phyloP scores from a whole-genome alignment of 1,140 invertebrate species.

The Bombus confusus region DNA sequence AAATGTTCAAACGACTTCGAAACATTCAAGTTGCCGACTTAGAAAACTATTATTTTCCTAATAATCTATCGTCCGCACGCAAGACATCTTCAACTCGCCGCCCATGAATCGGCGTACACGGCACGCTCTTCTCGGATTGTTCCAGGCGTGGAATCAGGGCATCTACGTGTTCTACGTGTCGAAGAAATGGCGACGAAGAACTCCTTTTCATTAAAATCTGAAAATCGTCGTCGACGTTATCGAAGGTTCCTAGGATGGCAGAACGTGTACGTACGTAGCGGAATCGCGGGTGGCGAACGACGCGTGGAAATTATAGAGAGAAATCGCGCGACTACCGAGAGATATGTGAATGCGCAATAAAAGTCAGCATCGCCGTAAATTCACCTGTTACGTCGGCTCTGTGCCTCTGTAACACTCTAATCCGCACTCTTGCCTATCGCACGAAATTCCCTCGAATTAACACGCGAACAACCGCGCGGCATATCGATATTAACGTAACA shows the following conservation, averaged over 20 bases:
- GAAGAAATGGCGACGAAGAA: background rate
- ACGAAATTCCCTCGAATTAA: constrained; percentile 19
- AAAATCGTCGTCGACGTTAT: background rate
- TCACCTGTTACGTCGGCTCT: constrained; percentile 41
- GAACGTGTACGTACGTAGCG: background rate
- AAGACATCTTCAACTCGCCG: background rate
- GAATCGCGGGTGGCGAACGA: background rate
- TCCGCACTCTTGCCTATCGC: constrained; percentile 26
- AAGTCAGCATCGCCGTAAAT: constrained; percentile 33
- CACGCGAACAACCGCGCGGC: constrained; percentile 6
- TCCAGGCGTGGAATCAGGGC: background rate
- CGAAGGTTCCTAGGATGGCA: background rate
- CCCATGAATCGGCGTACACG: background rate
- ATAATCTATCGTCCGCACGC: background rate
- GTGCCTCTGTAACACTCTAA: constrained; percentile 35
- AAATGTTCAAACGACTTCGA: background rate
- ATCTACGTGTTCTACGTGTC: background rate
- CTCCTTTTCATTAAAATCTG: constrained; percentile 10
- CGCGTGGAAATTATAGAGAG: constrained; percentile 22
- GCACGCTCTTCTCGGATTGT: background rate
- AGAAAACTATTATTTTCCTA: background rate
- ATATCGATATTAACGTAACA: constrained; percentile 10
- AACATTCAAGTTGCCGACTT: background rate
- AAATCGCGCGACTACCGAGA: constrained; percentile 24
- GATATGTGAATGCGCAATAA: constrained; percentile 35